These are phyloP conservation scores for Holcopasites calliopsidis DNA, from an alignment of 1,140 invertebrate species.

Conservation along the genomic window DNA sequence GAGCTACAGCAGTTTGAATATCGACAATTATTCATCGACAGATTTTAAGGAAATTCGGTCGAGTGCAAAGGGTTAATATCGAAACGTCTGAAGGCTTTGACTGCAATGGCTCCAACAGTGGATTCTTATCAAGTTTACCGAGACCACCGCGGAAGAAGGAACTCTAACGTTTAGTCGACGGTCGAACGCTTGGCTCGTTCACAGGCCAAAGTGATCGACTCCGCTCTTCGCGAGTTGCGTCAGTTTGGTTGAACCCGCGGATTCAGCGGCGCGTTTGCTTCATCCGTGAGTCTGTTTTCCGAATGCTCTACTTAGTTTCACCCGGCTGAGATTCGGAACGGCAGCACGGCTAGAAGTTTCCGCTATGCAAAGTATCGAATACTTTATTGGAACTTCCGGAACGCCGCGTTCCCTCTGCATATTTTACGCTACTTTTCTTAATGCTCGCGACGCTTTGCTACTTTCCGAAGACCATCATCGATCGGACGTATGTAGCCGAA, in stretches of 20 bases:
- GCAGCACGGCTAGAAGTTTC: slow-evolving; percentile 14
- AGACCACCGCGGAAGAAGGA: not conserved
- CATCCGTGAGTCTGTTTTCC: not conserved
- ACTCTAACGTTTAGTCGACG: not conserved
- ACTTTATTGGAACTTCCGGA: slow-evolving; percentile 23
- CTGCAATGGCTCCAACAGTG: not conserved
- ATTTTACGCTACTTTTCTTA: not conserved
- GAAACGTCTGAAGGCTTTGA: not conserved
- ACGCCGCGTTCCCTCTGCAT: not conserved
- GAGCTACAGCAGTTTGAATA: too few relatives aligned
- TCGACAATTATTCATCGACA: too few relatives aligned
- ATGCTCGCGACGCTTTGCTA: not conserved
- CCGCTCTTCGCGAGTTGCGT: too few relatives aligned
- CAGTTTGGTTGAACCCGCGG: too few relatives aligned
- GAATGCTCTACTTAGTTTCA: slow-evolving; percentile 24
- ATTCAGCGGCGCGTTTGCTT: too few relatives aligned
- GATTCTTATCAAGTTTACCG: slow-evolving; percentile 7
- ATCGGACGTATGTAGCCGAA: too few relatives aligned
- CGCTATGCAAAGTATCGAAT: slow-evolving; percentile 40
- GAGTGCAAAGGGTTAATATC: too few relatives aligned
- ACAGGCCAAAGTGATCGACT: too few relatives aligned
- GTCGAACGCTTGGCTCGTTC: too few relatives aligned
- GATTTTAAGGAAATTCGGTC: too few relatives aligned
- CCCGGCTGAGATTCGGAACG: slow-evolving; percentile 3
- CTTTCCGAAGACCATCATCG: not conserved